Conservation (phyloP, 1,140 invertebrate genomes). For the Yoshiicerus persimilis region DNA sequence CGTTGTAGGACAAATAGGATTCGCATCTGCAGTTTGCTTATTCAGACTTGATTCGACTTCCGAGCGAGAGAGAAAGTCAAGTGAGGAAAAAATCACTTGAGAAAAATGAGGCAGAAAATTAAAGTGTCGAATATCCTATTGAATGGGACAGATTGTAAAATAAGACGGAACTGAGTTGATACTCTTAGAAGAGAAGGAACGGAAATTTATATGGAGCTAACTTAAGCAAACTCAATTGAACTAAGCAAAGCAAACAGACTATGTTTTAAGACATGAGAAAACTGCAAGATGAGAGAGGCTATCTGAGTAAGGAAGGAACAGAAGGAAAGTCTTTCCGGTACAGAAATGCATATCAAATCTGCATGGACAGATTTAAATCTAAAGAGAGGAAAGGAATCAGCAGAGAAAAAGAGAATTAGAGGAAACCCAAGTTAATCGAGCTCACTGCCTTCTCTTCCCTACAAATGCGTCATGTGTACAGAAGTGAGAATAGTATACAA, state of each 20-base stretch:
- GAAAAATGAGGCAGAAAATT: constrained; percentile 45
- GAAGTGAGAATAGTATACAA: not conserved
- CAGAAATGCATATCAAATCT: not conserved
- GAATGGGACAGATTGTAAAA: constrained; percentile 29
- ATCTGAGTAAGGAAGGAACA: not conserved
- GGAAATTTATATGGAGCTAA: not conserved
- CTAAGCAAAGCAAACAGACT: not conserved
- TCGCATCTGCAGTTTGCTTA: not conserved
- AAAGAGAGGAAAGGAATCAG: not conserved
- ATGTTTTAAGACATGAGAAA: not conserved
- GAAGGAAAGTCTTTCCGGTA: not conserved
- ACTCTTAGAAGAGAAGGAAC: not conserved
- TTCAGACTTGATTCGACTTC: not conserved
- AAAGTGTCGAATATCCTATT: constrained; percentile 44
- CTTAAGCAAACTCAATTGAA: not conserved
- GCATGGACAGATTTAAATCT: not conserved
- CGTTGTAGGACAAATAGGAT: not conserved
- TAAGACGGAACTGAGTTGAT: constrained; percentile 24
- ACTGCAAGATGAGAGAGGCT: not conserved
- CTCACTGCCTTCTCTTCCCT: not conserved
- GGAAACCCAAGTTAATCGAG: constrained; percentile 12
- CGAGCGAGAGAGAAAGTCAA: not conserved
- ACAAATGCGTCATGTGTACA: not conserved
- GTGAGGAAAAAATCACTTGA: constrained; percentile 28
- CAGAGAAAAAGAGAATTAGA: not conserved